Conservation (phyloP, 1,140 invertebrate genomes). For the Oreohelix idahoensis region DNA sequence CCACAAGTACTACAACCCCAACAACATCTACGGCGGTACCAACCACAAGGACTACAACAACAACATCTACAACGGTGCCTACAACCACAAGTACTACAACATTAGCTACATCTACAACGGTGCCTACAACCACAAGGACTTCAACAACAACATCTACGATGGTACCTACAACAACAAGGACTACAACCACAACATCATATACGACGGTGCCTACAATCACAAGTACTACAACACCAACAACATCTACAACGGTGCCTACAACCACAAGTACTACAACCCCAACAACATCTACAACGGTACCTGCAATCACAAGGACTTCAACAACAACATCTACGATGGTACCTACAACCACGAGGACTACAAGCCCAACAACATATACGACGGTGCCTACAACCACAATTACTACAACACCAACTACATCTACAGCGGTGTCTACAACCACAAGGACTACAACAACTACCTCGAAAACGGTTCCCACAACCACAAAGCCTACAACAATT, state of each 20-base stretch:
- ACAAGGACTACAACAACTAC: background rate
- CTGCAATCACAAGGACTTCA: background rate
- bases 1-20: background rate
- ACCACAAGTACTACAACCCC: background rate
- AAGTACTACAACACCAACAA: background rate
- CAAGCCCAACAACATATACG: background rate
- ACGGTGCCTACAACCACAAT: background rate
- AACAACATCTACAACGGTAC: background rate
- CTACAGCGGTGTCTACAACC: background rate
- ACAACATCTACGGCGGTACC: background rate
- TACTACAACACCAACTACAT: background rate
- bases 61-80: background rate
- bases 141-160: background rate
- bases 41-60: background rate
- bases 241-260: background rate
- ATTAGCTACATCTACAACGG: background rate
- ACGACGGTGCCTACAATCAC: background rate
- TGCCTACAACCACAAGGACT: background rate
- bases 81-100: constrained; percentile 8
- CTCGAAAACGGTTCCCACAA: background rate
- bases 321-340: background rate
- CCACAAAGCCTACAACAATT: background rate
- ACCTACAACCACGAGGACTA: background rate
- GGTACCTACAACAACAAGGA: background rate
- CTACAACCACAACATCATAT: background rate